Base-by-base conservation (phyloP, 2,797 vertebrate genomes). In the Ctenosaura bakeri region DNA sequence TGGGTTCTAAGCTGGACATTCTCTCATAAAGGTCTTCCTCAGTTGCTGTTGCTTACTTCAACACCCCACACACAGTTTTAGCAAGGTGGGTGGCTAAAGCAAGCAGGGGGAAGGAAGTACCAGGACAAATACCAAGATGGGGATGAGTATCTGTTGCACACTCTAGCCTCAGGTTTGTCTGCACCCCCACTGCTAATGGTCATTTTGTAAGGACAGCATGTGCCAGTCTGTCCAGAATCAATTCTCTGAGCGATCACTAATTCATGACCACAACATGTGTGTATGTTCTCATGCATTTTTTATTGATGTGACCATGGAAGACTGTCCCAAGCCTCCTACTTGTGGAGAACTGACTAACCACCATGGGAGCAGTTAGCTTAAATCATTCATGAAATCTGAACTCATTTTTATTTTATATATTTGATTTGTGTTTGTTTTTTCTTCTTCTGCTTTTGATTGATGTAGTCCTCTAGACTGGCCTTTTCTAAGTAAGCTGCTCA, bases 141-240 rank as follows among this genome's bases (percentile, higher is more conserved):
- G 6, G 90, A 14, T 4, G 86, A 20, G 6, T 92, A 5, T 90
- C 86, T 0, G 52, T 94, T 1, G 87, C 74, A 14, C 46, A 22
- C 85, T 1, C 0, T 6, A 4, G 35, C 2, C 0, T 52, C 0
- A 6, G 86, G 85, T 76, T 84, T 90, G 81, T 87, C 82, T 3
- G 62, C 6, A 22, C 93, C 94, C 87, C 92, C 88, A 62, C 90
- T 78, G 91, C 92, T 69, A 83, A 80, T 64, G 66, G 0, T 93
- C 46, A 0, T 79, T 46, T 46, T 42, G 64, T 87, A 92, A 88
- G 46, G 0, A 56, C 78, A 88, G 91, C 90, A 8, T 0, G 59
- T 66, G 0, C 35, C 88, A 88, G 85, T 82, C 84, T 89, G 35
- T 87, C 77, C 64, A 0, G 85, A 84, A 91, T 91, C 22, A 90